phyloP scores from a whole-genome alignment of 2,113 vertebrate species.

The Hucho hucho region DNA sequence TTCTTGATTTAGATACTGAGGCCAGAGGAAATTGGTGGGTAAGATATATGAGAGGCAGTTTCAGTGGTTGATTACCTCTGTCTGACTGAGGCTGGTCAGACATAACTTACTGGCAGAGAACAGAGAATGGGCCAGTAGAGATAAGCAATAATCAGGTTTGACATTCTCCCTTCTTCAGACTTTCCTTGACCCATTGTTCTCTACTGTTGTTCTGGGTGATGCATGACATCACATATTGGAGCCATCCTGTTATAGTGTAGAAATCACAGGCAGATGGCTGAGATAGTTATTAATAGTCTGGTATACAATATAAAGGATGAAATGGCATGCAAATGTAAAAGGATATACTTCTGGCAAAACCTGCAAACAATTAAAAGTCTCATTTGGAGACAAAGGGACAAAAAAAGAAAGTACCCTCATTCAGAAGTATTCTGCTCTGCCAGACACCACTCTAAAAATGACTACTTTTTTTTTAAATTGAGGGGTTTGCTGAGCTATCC shows the following conservation, averaged over 20 bases:
- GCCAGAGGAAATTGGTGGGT: not conserved
- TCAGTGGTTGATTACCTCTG: not conserved
- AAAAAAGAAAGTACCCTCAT: not conserved
- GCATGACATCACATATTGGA: not conserved
- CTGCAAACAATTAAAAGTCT: not conserved
- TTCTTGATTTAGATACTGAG: not conserved
- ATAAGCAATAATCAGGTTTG: slow-evolving; percentile 1
- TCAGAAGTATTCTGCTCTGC: not conserved
- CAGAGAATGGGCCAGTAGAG: not conserved
- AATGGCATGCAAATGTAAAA: not conserved
- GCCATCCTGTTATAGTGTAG: not conserved
- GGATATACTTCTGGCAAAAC: not conserved
- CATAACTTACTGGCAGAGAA: not conserved
- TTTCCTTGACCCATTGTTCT: slow-evolving; percentile 21
- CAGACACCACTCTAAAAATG: slow-evolving; percentile 2
- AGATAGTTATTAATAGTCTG: too few species aligned
- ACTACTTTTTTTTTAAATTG: not conserved
- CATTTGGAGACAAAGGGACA: not conserved
- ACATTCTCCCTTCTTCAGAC: slow-evolving; percentile 9
- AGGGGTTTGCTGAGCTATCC: slow-evolving; percentile 1
- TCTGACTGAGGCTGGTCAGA: not conserved
- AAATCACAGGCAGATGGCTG: too few species aligned
- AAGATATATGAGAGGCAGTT: not conserved
- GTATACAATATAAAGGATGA: not conserved
- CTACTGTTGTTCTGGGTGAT: not conserved